These are phyloP conservation scores for Metopolophium dirhodum DNA, from an alignment of 1,140 invertebrate species.

Conservation along the genomic window DNA sequence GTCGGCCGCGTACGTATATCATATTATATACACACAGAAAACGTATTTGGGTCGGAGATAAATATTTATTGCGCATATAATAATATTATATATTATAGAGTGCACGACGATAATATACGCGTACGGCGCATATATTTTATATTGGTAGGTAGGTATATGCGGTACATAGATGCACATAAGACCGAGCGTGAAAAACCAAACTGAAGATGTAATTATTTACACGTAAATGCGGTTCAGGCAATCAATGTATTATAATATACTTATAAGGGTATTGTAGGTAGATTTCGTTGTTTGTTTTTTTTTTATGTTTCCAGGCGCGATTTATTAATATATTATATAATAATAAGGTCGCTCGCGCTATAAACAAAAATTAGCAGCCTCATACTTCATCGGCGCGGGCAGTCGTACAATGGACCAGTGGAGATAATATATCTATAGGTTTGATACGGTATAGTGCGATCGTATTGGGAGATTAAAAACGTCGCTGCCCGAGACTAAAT, in stretches of 20 bases:
- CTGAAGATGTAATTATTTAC: not conserved
- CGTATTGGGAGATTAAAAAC: not conserved
- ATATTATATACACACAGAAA: not conserved
- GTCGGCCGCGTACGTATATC: not conserved
- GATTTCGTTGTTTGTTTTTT: not conserved
- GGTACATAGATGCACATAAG: not conserved
- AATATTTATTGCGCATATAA: constrained; percentile 22
- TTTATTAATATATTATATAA: constrained; percentile 13
- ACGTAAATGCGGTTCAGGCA: too few relatives aligned
- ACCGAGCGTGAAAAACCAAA: not conserved
- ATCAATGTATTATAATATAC: too few relatives aligned
- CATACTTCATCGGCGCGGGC: not conserved
- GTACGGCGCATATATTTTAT: not conserved
- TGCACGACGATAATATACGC: not conserved
- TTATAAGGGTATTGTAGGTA: not conserved
- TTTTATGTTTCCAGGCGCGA: not conserved
- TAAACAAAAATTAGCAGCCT: constrained; percentile 15
- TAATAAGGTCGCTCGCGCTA: not conserved
- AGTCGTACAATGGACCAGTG: not conserved
- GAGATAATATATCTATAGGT: not conserved
- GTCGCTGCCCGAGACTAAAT: not conserved
- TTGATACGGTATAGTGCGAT: not conserved
- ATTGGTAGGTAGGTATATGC: not conserved
- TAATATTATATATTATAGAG: not conserved
- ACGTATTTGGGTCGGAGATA: not conserved